Evolutionary conservation across 2,888 invertebrate genomes (phyloP).

Genomic region (Eupithecia abbreviata): DNA sequence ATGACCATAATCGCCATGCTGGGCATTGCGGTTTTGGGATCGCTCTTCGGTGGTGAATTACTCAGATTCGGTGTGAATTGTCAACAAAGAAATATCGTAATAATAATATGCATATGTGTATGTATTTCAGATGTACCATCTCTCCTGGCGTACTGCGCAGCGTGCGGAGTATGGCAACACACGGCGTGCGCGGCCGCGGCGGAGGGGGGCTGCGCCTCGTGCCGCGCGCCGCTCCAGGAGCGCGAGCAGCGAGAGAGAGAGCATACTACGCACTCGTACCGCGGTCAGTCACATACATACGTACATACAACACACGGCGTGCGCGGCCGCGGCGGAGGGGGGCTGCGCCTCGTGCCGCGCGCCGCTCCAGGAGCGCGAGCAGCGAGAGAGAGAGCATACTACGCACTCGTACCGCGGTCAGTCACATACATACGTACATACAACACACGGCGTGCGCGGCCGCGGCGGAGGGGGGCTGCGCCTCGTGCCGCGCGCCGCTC

Average conservation of each 20-base stretch:
- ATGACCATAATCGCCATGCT: too few relatives aligned
- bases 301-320: neutral
- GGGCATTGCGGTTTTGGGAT: too few relatives aligned
- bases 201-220: constrained; percentile 60
- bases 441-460: too few relatives aligned
- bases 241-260: neutral
- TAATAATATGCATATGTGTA: neutral
- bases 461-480: too few relatives aligned
- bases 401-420: neutral
- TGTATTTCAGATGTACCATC: constrained; percentile 70
- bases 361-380: neutral
- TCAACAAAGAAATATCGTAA: too few relatives aligned
- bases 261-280: constrained; percentile 4
- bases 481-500: constrained; percentile 41
- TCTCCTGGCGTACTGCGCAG: constrained; percentile 69
- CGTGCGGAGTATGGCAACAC: constrained; percentile 73
- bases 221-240: constrained; percentile 50
- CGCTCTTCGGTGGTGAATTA: too few relatives aligned
- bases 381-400: too few relatives aligned
- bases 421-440: too few relatives aligned
- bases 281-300: neutral
- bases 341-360: constrained; percentile 18
- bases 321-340: neutral
- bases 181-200: constrained; percentile 74
- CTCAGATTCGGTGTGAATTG: too few relatives aligned